Percentiles rank a stretch among this genome's conserved stretches.
phyloP scores from a whole-genome alignment of 2,888 invertebrate genomes.

The Heliconius charithonia region DNA sequence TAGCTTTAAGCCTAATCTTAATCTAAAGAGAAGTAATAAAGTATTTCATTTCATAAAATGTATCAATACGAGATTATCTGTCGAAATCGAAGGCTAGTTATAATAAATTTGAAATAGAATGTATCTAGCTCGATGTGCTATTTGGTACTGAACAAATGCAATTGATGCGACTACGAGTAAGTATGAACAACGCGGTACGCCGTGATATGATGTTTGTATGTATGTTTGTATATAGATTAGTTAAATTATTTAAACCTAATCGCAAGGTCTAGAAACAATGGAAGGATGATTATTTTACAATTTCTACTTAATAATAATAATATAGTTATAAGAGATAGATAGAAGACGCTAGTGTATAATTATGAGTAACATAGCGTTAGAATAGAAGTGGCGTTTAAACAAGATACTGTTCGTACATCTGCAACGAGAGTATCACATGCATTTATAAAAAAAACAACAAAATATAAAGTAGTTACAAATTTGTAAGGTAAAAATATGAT shows the following conservation, averaged over 20 bases:
- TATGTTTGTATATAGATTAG: constrained; percentile 49
- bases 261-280: constrained; percentile 57
- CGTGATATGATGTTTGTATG: constrained; percentile 48
- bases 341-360: constrained; percentile 77
- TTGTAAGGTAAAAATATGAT: not conserved
- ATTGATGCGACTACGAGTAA: constrained; percentile 76
- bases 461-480: not conserved
- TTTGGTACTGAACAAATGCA: constrained; percentile 81
- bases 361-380: constrained; percentile 64
- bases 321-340: constrained; percentile 70
- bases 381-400: constrained; percentile 57
- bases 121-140: constrained; percentile 76
- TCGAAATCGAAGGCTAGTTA: constrained; percentile 45
- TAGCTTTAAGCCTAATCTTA: constrained; percentile 80
- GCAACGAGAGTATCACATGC: constrained; percentile 2
- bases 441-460: not conserved
- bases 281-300: constrained; percentile 79
- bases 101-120: constrained; percentile 67
- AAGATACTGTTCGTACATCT: constrained; percentile 45
- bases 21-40: constrained; percentile 78
- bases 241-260: constrained; percentile 45
- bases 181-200: constrained; percentile 53
- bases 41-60: constrained; percentile 52
- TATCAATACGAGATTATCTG: constrained; percentile 51
- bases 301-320: constrained; percentile 68